Evolutionary conservation across 2,113 vertebrate species (phyloP), one percentile per base, ranked within the genome.

Genomic region (Setophaga kirtlandii): DNA sequence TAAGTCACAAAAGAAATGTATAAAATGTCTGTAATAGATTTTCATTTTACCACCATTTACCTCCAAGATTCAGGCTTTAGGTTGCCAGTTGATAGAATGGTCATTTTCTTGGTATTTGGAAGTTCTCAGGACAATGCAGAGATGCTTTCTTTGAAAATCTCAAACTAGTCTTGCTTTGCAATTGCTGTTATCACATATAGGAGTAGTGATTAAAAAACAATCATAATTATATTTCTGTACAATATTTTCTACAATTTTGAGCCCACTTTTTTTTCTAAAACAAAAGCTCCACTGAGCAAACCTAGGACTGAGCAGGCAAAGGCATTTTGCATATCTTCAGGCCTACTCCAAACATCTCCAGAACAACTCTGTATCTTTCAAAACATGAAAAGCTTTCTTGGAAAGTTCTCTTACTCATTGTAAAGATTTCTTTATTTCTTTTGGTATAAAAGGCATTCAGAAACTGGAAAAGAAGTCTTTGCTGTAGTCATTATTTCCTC

Each of bases 401-500:
- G 79, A 93, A 65, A 86, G 15, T n/a, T 73, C 35, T 60, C n/a
- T 83, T 73, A 56, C n/a, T 76, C 63, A 27, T 68, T 53, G 14
- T 63, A 62, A 83, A 62, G 63, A 49, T 88, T 91, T 12, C 70
- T 90, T 80, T 83, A 86, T 93, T 93, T 93, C 78, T 75, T 91
- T 85, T 88, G 62, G 58, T 62, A 80, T 83, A 71, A 91, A 78
- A 78, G 15, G 7, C 22, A 53, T 92, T 82, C 89, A 89, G 63
- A 80, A 93, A 70, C 55, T 63, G 22, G 69, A 63, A 74, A 78
- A 86, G 46, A 85, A 69, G 23, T 74, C 70, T 76, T 90, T 80
- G 59, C 71, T 86, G 9, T 55, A 74, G 67, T 90, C 42, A 10
- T 95, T 69, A 62, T 90, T 96, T 93, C 90, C 82, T 91, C 67